A percentile compares a stretch with the other conserved stretches of the same genome.
Evolutionary conservation across 2,113 vertebrate genomes (phyloP).

Genomic region (Bos javanicus): DNA sequence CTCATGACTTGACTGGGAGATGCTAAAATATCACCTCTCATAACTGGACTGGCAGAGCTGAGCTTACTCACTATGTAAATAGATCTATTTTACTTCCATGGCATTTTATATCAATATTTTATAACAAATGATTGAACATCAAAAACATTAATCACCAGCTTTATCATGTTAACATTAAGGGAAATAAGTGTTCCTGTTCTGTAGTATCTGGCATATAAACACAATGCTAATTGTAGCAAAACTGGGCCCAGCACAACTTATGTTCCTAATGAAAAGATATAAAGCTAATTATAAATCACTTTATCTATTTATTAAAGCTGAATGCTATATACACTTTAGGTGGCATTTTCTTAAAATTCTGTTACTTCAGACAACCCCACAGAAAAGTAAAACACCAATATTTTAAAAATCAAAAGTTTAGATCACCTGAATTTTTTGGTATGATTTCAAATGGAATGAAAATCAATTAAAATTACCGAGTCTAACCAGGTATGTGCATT

Average conservation of each 20-base stretch:
- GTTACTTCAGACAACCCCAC: slow-evolving; percentile 22
- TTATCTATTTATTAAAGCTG: background rate
- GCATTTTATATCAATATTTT: background rate
- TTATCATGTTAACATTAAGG: background rate
- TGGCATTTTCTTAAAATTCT: slow-evolving; percentile 9
- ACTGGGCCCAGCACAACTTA: background rate
- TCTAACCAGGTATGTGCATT: background rate
- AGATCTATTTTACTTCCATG: background rate
- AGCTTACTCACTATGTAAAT: background rate
- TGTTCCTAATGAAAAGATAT: slow-evolving; percentile 7
- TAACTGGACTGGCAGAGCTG: background rate
- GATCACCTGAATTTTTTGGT: background rate
- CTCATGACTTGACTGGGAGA: background rate
- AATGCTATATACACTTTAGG: background rate
- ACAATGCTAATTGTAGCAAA: slow-evolving; percentile 2
- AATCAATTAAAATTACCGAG: slow-evolving; percentile 37
- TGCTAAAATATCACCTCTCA: background rate
- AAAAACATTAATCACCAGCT: background rate
- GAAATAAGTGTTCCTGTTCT: slow-evolving; percentile 23
- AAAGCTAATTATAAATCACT: slow-evolving; percentile 3
- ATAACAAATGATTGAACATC: background rate
- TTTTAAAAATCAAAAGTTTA: slow-evolving; percentile 13
- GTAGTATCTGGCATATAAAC: background rate
- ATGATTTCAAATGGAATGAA: slow-evolving; percentile 11
- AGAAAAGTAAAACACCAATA: background rate